These are phyloP conservation scores for Leucania comma DNA, from an alignment of 2,888 invertebrate species.

Conservation along the genomic window DNA sequence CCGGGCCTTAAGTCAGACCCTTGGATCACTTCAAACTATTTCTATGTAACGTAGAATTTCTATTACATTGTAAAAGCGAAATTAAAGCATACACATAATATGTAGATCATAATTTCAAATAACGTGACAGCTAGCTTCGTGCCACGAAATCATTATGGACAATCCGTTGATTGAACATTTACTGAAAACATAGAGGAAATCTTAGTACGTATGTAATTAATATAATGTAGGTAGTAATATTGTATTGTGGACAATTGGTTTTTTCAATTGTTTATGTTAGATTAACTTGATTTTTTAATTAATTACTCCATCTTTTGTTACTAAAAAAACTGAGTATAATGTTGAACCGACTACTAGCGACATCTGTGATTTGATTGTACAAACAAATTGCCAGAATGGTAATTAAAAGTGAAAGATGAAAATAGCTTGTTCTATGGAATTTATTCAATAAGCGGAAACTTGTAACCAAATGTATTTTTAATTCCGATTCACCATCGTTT, in stretches of 20 bases:
- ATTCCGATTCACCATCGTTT: background rate
- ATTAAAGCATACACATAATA: too few relatives aligned
- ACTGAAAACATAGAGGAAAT: background rate
- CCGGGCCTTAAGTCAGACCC: too few relatives aligned
- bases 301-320: background rate
- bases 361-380: conserved; percentile 26
- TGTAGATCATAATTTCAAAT: too few relatives aligned
- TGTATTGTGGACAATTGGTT: background rate
- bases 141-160: background rate
- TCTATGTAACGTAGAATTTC: background rate
- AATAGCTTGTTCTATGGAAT: too few relatives aligned
- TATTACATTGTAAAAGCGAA: too few relatives aligned
- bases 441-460: background rate
- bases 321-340: too few relatives aligned
- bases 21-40: background rate
- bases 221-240: too few relatives aligned
- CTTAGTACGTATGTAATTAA: background rate
- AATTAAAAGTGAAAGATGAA: background rate
- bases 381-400: background rate
- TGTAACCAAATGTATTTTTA: background rate
- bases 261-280: too few relatives aligned
- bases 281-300: background rate
- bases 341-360: conserved; percentile 7
- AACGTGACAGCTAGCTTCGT: too few relatives aligned
- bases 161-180: background rate